Evolutionary conservation across 2,113 vertebrate genomes (phyloP), one percentile per base, ranked within the genome.

Genomic region (Sminthopsis crassicaudata): DNA sequence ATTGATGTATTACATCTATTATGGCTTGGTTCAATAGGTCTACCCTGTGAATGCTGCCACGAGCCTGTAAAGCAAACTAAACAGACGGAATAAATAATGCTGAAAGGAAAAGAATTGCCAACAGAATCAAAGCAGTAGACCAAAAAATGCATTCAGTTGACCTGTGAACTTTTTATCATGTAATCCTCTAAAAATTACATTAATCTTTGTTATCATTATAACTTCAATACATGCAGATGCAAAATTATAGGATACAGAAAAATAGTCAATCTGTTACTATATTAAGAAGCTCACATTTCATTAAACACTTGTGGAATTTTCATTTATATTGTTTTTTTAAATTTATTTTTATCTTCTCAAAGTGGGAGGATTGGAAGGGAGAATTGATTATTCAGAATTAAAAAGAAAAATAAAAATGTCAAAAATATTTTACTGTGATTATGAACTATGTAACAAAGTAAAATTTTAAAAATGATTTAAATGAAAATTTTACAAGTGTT

Each of bases 1-100:
- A 99, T 99, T 99, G 99, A 99, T 99, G 99, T 99, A 99, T 99
- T 99, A 99, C 99, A 99, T 99, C 99, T 99, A 99, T 99, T 99
- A 99, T 97, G 95, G 98, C 98, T 99, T 98, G 97, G 99, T 99
- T 99, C 99, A 99, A 99, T 99, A 99, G 99, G 99, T 99, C 99
- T 99, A 98, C 98, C 98, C 98, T 98, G 98, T 98, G 97, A 99
- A 99, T 98, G 98, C 99, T 99, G 98, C 99, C 98, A 99, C 98
- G 16, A 98, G 99, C 98, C 99, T 99, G 99, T 99, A 98, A 99
- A 99, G 98, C 98, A 99, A 98, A 98, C 98, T 98, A 99, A 99
- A 99, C 99, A 99, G 98, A 99, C 98, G 99, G 99, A 99, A 99
- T 99, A 99, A 99, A 99, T 99, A 99, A 99, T 99, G 98, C 96